Evolutionary conservation across 2,888 invertebrate genomes (phyloP).

Genomic region (Lamellibrachia satsuma): DNA sequence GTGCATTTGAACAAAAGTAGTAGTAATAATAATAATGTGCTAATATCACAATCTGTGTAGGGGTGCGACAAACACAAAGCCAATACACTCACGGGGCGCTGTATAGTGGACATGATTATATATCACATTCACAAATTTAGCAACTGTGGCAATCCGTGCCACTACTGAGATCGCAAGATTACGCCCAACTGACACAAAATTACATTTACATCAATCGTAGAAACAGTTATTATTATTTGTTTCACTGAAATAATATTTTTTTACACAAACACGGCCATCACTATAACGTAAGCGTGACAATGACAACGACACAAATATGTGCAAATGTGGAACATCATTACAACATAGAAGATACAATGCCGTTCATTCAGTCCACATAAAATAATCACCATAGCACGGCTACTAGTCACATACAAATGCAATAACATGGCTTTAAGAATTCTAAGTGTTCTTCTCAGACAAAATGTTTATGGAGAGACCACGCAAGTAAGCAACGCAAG

Average conservation of each 20-base stretch:
- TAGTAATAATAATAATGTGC: conserved; percentile 8
- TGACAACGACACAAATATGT: not conserved
- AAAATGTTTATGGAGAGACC: not conserved
- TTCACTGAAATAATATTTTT: not conserved
- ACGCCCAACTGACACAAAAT: not conserved
- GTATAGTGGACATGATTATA: not conserved
- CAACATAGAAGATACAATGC: not conserved
- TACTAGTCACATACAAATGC: conserved; percentile 17
- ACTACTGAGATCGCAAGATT: conserved; percentile 1
- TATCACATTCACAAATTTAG: conserved; percentile 13
- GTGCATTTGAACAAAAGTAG: conserved; percentile 6
- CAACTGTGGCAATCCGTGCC: not conserved
- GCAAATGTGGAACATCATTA: not conserved
- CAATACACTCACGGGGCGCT: not conserved
- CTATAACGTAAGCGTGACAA: not conserved
- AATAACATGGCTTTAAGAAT: not conserved
- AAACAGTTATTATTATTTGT: not conserved
- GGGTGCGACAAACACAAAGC: not conserved
- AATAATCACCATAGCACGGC: conserved; percentile 12
- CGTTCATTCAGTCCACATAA: not conserved
- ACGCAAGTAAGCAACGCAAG: not conserved
- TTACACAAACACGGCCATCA: not conserved
- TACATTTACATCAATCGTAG: conserved; percentile 4
- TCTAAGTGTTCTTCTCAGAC: not conserved
- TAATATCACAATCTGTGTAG: not conserved